Conservation (phyloP, 2,113 vertebrate species). For the Merops nubicus region DNA sequence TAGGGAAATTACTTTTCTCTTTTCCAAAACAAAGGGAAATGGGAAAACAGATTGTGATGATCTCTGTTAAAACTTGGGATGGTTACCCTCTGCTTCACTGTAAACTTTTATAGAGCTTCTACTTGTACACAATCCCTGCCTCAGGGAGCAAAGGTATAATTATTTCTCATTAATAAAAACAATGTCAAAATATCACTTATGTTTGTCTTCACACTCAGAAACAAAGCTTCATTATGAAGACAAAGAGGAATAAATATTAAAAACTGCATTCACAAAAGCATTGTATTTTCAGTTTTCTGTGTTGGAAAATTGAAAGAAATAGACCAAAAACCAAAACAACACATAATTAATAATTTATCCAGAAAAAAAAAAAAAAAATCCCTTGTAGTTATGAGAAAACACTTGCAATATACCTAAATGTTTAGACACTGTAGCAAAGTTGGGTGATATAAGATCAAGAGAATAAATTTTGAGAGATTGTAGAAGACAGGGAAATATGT, state of each 20-base stretch:
- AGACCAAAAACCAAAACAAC: neutral
- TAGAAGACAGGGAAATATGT: neutral
- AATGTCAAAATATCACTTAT: neutral
- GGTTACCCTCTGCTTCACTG: rapidly evolving
- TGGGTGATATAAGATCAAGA: neutral
- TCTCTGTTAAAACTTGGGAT: neutral
- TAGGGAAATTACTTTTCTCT: neutral
- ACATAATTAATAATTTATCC: neutral
- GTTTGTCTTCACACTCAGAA: neutral
- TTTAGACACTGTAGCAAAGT: neutral
- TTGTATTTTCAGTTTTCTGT: neutral
- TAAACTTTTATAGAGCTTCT: neutral
- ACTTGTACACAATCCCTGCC: neutral
- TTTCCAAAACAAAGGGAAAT: neutral
- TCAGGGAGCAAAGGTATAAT: neutral
- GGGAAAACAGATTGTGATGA: neutral
- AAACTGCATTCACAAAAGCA: rapidly evolving
- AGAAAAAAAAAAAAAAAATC: neutral
- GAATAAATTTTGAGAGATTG: neutral
- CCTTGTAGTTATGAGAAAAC: neutral
- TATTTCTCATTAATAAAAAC: neutral
- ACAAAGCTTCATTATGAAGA: neutral
- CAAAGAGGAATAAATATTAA: neutral
- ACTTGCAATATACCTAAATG: neutral
- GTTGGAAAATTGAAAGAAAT: neutral